Evolutionary conservation across 2,113 vertebrate species (phyloP), one percentile per base, ranked within the genome.

Genomic region (Tachysurus fulvidraco): DNA sequence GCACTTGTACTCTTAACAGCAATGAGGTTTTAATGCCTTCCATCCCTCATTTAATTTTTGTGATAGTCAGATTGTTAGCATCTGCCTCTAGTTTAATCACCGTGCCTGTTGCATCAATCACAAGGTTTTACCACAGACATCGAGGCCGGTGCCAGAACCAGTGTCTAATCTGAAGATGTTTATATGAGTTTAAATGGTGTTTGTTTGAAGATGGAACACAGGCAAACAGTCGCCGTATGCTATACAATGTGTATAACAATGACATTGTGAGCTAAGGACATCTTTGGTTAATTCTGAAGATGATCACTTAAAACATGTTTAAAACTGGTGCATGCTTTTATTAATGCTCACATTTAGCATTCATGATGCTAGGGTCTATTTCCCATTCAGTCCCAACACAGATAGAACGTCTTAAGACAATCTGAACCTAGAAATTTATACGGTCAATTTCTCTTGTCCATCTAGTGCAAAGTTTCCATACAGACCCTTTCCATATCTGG

Each of bases 11-110:
- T 65, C 81, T 65, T 64, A 7, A 65, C 41, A 83, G 81, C 73
- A 65, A 85, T 65, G 57, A 76, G 44, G 19, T 64, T 86, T 81
- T 81, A 86, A 86, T 81, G 85, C 65, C 36, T 36, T 25, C 30
- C 64, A 78, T 52, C 52, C 52, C 64, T 79, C n/a, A 36, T 73
- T 71, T 59, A 52, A 23, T 73, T 59, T 59, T 60, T 23, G 36
- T 17, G 57, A 85, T 77, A 62, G 59, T 36, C 60, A 64, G 73
- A 78, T 57, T 85, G 71, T 46, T 46, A 77, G 84, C 73, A 85
- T 86, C 65, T 60, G 78, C 50, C 65, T 67, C 54, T 44, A 78
- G 74, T 77, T 69, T 52, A 52, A 41, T 81, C 78, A 36, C 64
- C 6, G 65, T 36, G 36, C 54, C 52, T 57, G 77, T 23, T 73